Percentiles rank a stretch among this genome's conserved stretches.
Evolutionary conservation across 2,888 invertebrate genomes (phyloP).

Genomic region (Andricus quercusramuli): DNA sequence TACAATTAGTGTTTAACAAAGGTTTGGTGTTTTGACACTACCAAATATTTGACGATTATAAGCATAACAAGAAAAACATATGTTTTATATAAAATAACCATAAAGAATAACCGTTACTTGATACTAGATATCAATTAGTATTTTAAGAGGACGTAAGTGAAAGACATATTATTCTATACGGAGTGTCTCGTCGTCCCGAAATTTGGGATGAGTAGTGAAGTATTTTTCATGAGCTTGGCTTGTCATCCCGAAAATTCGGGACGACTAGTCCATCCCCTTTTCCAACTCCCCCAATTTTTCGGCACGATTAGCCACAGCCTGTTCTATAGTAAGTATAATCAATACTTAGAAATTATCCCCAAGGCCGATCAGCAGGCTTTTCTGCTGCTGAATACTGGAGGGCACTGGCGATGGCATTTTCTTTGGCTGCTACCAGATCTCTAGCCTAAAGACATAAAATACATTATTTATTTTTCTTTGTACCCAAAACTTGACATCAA

Average conservation of each 20-base stretch:
- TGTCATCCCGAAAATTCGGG: no score
- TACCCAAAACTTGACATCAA: background rate
- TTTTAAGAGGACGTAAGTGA: background rate
- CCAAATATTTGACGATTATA: background rate
- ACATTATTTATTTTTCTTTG: slow-evolving; percentile 15
- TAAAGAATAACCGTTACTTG: background rate
- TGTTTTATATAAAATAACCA: background rate
- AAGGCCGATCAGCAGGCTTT: slow-evolving; percentile 68
- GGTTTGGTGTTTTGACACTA: background rate
- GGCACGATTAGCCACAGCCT: no score
- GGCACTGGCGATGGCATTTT: slow-evolving; percentile 74
- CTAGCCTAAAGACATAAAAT: slow-evolving; percentile 64
- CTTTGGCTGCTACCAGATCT: slow-evolving; percentile 73
- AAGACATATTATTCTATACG: background rate
- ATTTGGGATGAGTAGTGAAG: no score
- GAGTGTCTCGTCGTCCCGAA: no score
- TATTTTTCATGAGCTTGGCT: no score
- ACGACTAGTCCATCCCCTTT: no score
- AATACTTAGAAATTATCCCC: slow-evolving; percentile 62
- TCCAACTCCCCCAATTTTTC: no score
- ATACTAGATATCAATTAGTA: background rate
- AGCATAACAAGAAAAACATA: background rate
- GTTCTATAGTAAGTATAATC: background rate
- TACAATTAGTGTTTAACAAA: background rate
- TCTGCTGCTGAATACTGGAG: slow-evolving; percentile 67